Evolutionary conservation across 2,797 vertebrate genomes (phyloP).

Genomic region (Eulemur rubriventer): DNA sequence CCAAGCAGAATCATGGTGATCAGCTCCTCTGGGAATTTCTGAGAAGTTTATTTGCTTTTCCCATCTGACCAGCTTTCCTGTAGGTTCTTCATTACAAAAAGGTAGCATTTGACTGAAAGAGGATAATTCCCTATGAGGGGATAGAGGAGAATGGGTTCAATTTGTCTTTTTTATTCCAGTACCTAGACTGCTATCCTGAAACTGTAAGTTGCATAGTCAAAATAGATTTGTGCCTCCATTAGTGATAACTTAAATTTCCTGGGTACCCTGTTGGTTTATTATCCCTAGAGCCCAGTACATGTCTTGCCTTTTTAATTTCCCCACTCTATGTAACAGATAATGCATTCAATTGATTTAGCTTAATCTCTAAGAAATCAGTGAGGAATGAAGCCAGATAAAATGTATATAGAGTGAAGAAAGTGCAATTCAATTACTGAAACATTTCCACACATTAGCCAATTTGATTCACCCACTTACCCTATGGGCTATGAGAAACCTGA

Average conservation of each 20-base stretch:
- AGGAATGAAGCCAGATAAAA: constrained; percentile 50
- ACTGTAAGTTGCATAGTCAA: constrained; percentile 79
- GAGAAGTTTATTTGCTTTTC: constrained; percentile 16
- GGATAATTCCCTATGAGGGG: constrained; percentile 72
- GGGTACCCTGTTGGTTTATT: constrained; percentile 50
- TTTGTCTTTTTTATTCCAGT: constrained; percentile 85
- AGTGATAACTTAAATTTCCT: constrained; percentile 70
- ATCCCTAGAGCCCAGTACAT: constrained; percentile 46
- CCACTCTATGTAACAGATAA: constrained; percentile 66
- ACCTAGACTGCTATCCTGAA: constrained; percentile 71
- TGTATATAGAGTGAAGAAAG: not conserved
- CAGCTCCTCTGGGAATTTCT: constrained; percentile 42
- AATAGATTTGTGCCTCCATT: constrained; percentile 82
- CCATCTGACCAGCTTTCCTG: not conserved
- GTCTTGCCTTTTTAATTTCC: constrained; percentile 73
- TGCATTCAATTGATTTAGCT: constrained; percentile 69
- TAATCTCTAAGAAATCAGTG: constrained; percentile 35
- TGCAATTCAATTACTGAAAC: not conserved
- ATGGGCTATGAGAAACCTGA: not conserved
- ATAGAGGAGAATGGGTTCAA: constrained; percentile 54
- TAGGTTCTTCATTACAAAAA: constrained; percentile 59
- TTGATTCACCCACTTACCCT: not conserved
- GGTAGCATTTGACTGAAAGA: constrained; percentile 82
- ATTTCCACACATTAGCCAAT: not conserved
- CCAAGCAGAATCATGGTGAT: not conserved